Evolutionary conservation across 2,113 vertebrate species (phyloP).

Genomic region (Donacobius atricapilla): DNA sequence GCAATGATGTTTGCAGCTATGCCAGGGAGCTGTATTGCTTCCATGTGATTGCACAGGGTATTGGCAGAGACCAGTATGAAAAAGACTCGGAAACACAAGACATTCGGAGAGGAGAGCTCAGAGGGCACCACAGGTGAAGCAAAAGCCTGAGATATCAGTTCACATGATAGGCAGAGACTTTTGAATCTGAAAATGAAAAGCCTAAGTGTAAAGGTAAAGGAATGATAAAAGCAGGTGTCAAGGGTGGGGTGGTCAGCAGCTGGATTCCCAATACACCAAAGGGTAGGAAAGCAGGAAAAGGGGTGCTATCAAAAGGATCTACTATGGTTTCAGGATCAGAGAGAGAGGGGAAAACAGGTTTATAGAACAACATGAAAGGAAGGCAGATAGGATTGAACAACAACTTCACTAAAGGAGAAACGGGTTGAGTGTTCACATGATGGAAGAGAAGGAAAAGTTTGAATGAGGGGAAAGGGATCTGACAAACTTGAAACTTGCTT

Average conservation of each 20-base stretch:
- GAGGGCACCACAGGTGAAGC: background rate
- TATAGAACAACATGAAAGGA: background rate
- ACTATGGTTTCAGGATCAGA: background rate
- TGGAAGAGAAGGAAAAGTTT: background rate
- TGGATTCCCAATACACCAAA: background rate
- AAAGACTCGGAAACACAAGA: accelerated
- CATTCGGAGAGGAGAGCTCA: background rate
- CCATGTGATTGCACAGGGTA: background rate
- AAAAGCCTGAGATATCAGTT: background rate
- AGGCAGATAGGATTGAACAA: background rate
- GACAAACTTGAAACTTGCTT: background rate
- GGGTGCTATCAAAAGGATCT: background rate
- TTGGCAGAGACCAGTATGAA: background rate
- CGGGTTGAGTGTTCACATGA: background rate
- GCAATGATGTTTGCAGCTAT: background rate
- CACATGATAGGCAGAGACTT: background rate
- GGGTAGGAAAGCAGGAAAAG: background rate
- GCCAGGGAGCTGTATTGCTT: background rate
- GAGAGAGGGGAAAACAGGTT: background rate
- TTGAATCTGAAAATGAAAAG: background rate
- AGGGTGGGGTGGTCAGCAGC: background rate
- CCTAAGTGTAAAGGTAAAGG: background rate
- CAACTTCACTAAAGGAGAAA: background rate
- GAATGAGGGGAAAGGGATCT: background rate
- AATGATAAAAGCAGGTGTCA: background rate